A percentile compares a stretch with the other conserved stretches of the same genome.
Evolutionary conservation across 2,888 invertebrate species (phyloP).

Genomic region (Ephialtes manifestator): DNA sequence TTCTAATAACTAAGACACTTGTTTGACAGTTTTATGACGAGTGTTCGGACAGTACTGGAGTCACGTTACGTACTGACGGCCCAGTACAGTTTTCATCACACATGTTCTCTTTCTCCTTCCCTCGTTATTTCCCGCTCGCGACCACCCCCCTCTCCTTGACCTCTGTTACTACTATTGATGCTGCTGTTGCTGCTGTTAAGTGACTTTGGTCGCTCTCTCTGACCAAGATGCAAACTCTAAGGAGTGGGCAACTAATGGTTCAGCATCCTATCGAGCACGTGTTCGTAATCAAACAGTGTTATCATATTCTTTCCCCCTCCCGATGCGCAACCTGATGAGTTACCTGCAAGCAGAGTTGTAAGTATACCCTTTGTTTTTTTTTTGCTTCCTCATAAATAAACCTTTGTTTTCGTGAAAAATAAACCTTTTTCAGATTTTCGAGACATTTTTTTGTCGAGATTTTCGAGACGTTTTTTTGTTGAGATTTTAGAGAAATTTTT

Average conservation of each 20-base stretch:
- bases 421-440: too few relatives aligned
- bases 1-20: slow-evolving; percentile 1
- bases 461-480: too few relatives aligned
- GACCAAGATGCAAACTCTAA: background rate
- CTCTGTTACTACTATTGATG: slow-evolving; percentile 42
- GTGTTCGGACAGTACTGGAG: slow-evolving; percentile 44
- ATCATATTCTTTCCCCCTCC: background rate
- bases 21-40: background rate
- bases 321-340: too few relatives aligned
- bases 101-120: slow-evolving; percentile 74
- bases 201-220: background rate
- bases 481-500: too few relatives aligned
- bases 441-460: too few relatives aligned
- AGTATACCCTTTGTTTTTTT: too few relatives aligned
- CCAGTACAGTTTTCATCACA: slow-evolving; percentile 70
- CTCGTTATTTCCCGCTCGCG: slow-evolving; percentile 65
- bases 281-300: background rate
- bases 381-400: too few relatives aligned
- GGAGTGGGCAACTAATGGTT: background rate
- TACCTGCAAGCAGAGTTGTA: too few relatives aligned
- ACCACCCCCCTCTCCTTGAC: slow-evolving; percentile 54
- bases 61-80: slow-evolving; percentile 64
- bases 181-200: slow-evolving; percentile 10
- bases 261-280: background rate
- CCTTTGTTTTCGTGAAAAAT: too few relatives aligned